These are phyloP conservation scores for Myripristis murdjan DNA, from an alignment of 2,797 vertebrate species.

Conservation along the genomic window DNA sequence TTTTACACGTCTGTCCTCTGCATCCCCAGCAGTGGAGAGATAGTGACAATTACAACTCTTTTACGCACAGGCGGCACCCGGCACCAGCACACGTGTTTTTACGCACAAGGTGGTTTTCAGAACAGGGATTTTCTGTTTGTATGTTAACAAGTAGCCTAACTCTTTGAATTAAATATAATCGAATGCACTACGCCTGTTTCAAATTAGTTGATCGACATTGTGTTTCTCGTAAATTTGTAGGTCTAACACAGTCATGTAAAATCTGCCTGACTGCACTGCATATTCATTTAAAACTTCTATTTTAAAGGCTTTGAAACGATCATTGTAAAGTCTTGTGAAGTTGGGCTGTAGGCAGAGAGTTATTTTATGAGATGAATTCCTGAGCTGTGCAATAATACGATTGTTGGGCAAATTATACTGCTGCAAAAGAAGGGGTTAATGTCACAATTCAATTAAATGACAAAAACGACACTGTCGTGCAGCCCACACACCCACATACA, in stretches of 20 bases:
- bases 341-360: not conserved
- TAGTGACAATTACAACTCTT: constrained; percentile 56
- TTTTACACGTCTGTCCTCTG: constrained; percentile 21
- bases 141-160: not conserved
- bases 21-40: constrained; percentile 21
- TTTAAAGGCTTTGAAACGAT: too few species aligned
- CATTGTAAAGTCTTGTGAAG: too few species aligned
- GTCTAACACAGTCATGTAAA: too few species aligned
- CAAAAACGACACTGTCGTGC: not conserved
- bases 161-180: not conserved
- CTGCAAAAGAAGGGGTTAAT: constrained; percentile 5
- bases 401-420: constrained; percentile 1
- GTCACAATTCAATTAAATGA: not conserved
- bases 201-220: too few species aligned
- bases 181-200: not conserved
- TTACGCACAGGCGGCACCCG: constrained; percentile 43
- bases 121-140: too few species aligned
- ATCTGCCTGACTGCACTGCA: too few species aligned
- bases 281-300: not conserved
- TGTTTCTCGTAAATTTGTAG: too few species aligned
- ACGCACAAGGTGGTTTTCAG: constrained; percentile 58
- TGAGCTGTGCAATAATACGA: constrained; percentile 8
- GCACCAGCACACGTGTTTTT: constrained; percentile 77
- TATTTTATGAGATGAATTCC: not conserved
- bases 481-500: not conserved